phyloP scores from a whole-genome alignment of 1,140 invertebrate species.

The Ylistrum balloti region DNA sequence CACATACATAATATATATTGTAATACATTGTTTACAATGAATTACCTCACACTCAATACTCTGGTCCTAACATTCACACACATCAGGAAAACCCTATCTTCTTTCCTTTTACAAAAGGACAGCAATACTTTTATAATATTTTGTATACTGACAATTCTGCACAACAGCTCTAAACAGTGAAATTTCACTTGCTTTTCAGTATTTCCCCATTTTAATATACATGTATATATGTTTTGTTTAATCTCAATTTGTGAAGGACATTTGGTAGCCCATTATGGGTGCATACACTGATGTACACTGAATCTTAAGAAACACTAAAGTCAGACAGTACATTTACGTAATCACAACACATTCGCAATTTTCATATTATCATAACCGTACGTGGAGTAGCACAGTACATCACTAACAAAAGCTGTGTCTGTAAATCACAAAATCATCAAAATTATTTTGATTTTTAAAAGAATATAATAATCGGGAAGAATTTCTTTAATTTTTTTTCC shows the following conservation, averaged over 20 bases:
- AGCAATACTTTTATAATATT: neutral
- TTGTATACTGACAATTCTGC: too few species aligned
- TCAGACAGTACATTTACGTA: neutral
- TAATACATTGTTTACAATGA: neutral
- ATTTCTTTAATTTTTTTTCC: neutral
- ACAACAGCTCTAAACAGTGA: too few species aligned
- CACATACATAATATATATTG: neutral
- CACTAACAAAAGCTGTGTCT: neutral
- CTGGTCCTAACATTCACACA: neutral
- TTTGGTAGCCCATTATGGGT: neutral
- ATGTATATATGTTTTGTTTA: too few species aligned
- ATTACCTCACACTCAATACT: neutral
- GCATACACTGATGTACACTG: neutral
- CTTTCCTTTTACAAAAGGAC: neutral
- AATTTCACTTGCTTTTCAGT: too few species aligned
- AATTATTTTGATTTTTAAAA: neutral
- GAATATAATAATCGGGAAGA: neutral
- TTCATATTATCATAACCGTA: neutral
- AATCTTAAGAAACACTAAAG: neutral
- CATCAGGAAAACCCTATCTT: neutral
- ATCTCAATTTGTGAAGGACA: neutral
- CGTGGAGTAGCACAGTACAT: neutral
- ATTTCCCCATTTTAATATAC: neutral
- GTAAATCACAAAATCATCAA: conserved; percentile 7
- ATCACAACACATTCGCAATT: neutral